Conservation (phyloP, 2,113 vertebrate genomes). For the Bos indicus region DNA sequence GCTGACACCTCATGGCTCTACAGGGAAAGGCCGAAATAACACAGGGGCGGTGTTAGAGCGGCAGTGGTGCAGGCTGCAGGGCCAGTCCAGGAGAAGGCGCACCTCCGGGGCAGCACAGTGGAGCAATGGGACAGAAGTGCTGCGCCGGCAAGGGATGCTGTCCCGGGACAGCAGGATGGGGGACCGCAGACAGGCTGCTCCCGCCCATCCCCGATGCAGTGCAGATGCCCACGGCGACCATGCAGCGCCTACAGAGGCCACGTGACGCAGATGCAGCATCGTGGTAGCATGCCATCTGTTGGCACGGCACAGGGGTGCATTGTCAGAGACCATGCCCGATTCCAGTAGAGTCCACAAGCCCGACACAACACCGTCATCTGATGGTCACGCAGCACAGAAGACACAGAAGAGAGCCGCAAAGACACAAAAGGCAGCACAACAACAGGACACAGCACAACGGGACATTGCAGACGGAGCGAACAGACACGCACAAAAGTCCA, state of each 20-base stretch:
- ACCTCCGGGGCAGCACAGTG: background rate
- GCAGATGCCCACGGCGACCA: background rate
- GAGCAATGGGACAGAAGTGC: background rate
- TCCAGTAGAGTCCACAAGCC: background rate
- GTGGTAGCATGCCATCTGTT: background rate
- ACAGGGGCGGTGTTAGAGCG: accelerated
- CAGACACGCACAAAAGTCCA: background rate
- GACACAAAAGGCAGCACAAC: background rate
- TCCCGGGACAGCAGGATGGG: background rate
- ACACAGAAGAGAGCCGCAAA: background rate
- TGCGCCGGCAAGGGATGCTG: background rate
- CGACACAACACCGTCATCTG: background rate
- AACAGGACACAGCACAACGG: accelerated
- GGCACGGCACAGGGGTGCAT: background rate
- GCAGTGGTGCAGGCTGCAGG: background rate
- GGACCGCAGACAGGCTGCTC: background rate
- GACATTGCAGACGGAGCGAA: accelerated
- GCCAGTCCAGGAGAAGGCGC: background rate
- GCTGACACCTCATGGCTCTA: background rate
- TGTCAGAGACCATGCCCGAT: background rate
- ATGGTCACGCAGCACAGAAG: background rate
- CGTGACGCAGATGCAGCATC: background rate
- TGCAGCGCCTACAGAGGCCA: background rate
- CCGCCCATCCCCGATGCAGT: accelerated
- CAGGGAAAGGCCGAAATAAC: background rate